phyloP scores from a whole-genome alignment of 2,888 invertebrate species.

The Palloptera scutellata region DNA sequence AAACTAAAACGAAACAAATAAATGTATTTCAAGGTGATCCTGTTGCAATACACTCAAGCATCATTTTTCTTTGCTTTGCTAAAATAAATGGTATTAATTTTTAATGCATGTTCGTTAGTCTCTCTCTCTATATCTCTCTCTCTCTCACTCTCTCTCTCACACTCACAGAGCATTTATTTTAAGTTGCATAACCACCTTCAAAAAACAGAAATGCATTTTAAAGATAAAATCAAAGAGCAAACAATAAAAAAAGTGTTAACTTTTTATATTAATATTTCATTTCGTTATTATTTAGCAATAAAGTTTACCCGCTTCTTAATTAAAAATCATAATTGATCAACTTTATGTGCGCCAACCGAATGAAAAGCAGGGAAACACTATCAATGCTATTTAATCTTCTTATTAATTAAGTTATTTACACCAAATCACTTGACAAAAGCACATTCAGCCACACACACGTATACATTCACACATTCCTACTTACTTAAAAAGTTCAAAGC shows the following conservation, averaged over 20 bases:
- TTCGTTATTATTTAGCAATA: background rate
- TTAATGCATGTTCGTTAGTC: background rate
- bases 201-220: background rate
- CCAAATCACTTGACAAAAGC: no score
- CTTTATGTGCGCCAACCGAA: background rate
- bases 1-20: no score
- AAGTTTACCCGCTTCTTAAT: background rate
- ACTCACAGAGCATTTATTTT: background rate
- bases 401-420: no score
- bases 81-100: no score
- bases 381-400: no score
- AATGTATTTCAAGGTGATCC: constrained; percentile 20
- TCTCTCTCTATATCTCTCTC: background rate
- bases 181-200: constrained; percentile 16
- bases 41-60: background rate
- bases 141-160: no score
- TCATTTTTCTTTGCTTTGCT: background rate
- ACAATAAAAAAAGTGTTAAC: constrained; percentile 28
- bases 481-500: no score
- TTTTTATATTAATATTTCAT: constrained; percentile 15
- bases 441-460: background rate
- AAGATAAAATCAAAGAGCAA: background rate
- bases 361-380: no score
- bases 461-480: background rate
- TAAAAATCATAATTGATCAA: background rate